A percentile compares a stretch with the other conserved stretches of the same genome.
phyloP scores from a whole-genome alignment of 2,797 vertebrate species.

The Pangasius mekongensis region DNA sequence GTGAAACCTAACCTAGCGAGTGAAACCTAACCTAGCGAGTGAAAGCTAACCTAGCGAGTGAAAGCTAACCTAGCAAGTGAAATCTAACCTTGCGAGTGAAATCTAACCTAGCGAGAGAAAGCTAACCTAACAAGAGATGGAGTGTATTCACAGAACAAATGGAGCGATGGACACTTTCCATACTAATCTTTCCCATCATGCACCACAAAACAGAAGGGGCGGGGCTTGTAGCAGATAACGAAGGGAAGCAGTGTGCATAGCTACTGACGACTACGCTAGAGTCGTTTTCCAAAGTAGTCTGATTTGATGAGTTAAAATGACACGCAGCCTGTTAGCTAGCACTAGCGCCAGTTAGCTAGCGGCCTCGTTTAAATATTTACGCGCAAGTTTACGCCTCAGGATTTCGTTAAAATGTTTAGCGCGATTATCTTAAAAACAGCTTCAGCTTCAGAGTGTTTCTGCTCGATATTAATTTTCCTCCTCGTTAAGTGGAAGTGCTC shows the following conservation, averaged over 20 bases:
- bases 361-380: neutral
- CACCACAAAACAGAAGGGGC: neutral
- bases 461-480: conserved; percentile 18
- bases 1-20: no score
- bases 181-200: neutral
- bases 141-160: neutral
- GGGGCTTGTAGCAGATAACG: neutral
- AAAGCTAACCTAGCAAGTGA: no score
- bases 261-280: neutral
- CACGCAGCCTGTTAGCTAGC: neutral
- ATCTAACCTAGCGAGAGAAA: no score
- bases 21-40: no score
- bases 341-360: neutral
- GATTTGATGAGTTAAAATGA: neutral
- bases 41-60: no score
- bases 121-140: neutral
- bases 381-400: neutral
- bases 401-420: neutral
- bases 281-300: neutral
- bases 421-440: conserved; percentile 11
- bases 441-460: conserved; percentile 14
- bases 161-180: neutral
- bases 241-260: neutral
- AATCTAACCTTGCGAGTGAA: no score
- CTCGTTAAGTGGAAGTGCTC: conserved; percentile 27